Evolutionary conservation across 2,113 vertebrate genomes (phyloP), one percentile per base, ranked within the genome.

Genomic region (Hymenochirus boettgeri): DNA sequence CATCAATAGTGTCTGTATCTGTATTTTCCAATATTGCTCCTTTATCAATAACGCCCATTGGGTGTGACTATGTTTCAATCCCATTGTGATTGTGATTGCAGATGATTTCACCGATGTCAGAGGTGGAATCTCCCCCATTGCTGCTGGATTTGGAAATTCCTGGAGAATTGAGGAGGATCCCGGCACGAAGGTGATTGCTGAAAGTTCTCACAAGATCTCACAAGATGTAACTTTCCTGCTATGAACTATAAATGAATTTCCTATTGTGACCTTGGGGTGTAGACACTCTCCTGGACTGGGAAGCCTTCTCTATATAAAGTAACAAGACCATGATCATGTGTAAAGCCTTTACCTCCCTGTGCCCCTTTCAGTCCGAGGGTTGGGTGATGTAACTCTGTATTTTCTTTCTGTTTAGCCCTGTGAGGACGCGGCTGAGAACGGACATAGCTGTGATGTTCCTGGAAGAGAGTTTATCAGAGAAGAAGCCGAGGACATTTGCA

Each of bases 91-190:
- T 42, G 13, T 42, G 7, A 42, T 58, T 33, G 29, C 71, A 81
- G 80, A 81, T 67, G 80, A 80, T 55, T 85, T 80, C 45, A 5
- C 61, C 7, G 63, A 74, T 29, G 69, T 0, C 7, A 58, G 55
- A 3, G 87, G 90, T 60, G 70, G 53, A 4, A 65, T 89, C 27
- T 87, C 84, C 1, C 67, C 61, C 1, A 81, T 80, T 1, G 84
- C 88, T 2, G 86, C 90, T 23, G 89, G 85, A 56, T 94, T 96
- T 59, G 92, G 90, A 4, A 93, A 94, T 72, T 93, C 91, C 1
- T 95, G 92, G 92, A 89, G 77, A 65, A 81, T 93, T 50, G 84
- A 83, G 0, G 84, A 83, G 0, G 83, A 82, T 52, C 78, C 81
- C 5, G 69, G 79, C 27, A 77, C 71, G 21, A 72, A 86, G 79